These are phyloP conservation scores for Nephotettix cincticeps DNA, from an alignment of 1,140 invertebrate genomes.

Conservation along the genomic window DNA sequence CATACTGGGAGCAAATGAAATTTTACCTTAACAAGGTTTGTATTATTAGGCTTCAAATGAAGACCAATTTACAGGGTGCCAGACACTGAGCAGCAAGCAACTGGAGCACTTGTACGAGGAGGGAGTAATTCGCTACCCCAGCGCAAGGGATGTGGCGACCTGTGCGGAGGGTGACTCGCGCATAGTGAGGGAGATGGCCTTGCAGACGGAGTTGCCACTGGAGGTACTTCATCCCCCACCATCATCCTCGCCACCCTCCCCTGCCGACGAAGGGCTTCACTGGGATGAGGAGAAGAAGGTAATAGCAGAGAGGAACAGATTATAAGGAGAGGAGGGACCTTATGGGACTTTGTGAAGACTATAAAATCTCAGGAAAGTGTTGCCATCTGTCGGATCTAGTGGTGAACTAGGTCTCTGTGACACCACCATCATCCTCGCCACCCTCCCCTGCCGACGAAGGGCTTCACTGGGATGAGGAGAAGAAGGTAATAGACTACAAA, in stretches of 20 bases:
- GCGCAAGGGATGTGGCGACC: neutral
- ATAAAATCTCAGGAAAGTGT: too few relatives aligned
- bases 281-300: conserved; percentile 1
- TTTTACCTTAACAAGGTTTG: too few relatives aligned
- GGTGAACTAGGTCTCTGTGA: too few relatives aligned
- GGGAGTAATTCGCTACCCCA: neutral
- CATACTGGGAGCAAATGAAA: too few relatives aligned
- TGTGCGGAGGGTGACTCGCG: neutral
- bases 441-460: neutral
- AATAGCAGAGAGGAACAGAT: too few relatives aligned
- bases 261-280: neutral
- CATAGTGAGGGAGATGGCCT: neutral
- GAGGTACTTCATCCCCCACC: conserved; percentile 1
- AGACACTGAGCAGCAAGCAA: conserved; percentile 7
- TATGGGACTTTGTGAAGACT: too few relatives aligned
- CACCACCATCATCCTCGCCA: too few relatives aligned
- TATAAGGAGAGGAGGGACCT: too few relatives aligned
- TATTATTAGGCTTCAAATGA: too few relatives aligned
- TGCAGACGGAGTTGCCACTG: neutral
- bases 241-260: neutral
- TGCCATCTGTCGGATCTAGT: too few relatives aligned
- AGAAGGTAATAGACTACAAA: too few relatives aligned
- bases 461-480: neutral
- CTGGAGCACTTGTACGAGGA: conserved; percentile 5
- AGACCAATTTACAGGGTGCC: neutral